These are phyloP conservation scores for Bradypus variegatus DNA, from an alignment of 2,797 vertebrate genomes.

Conservation along the genomic window DNA sequence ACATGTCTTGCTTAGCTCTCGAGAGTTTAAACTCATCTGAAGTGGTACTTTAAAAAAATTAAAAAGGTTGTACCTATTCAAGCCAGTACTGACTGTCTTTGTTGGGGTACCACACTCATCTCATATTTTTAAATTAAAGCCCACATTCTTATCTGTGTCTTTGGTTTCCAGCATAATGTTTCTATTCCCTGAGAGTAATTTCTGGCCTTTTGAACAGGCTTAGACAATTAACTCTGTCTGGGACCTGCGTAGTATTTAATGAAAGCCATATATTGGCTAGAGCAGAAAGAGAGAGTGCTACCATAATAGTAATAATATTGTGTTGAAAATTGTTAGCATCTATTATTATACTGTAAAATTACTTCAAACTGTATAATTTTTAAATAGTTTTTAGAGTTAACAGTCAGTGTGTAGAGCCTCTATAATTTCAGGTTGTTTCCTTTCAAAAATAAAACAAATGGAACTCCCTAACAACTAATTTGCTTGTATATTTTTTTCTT, in stretches of 20 bases:
- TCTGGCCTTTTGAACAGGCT: conserved; percentile 41
- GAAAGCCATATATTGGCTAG: conserved; percentile 24
- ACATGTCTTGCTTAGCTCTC: not conserved
- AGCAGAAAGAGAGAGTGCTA: not conserved
- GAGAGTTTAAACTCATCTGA: conserved; percentile 3
- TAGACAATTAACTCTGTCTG: conserved; percentile 51
- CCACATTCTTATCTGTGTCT: conserved; percentile 42
- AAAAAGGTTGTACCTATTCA: conserved; percentile 11
- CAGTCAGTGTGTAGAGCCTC: conserved; percentile 29
- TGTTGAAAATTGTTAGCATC: not conserved
- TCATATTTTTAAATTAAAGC: conserved; percentile 52
- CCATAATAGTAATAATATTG: conserved; percentile 28
- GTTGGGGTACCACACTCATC: conserved; percentile 10
- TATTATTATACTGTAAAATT: conserved; percentile 27
- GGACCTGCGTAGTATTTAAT: conserved; percentile 42
- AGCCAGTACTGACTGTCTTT: not conserved
- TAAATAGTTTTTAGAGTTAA: conserved; percentile 34
- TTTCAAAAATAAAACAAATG: conserved; percentile 37
- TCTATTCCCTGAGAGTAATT: conserved; percentile 53
- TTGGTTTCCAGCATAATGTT: conserved; percentile 39
- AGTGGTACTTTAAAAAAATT: not conserved
- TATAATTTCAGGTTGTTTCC: not conserved
- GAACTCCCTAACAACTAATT: not conserved
- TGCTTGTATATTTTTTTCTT: not conserved
- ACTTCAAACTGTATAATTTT: conserved; percentile 26